These are phyloP conservation scores for Danio aesculapii DNA, from an alignment of 2,797 vertebrate genomes.

Conservation along the genomic window DNA sequence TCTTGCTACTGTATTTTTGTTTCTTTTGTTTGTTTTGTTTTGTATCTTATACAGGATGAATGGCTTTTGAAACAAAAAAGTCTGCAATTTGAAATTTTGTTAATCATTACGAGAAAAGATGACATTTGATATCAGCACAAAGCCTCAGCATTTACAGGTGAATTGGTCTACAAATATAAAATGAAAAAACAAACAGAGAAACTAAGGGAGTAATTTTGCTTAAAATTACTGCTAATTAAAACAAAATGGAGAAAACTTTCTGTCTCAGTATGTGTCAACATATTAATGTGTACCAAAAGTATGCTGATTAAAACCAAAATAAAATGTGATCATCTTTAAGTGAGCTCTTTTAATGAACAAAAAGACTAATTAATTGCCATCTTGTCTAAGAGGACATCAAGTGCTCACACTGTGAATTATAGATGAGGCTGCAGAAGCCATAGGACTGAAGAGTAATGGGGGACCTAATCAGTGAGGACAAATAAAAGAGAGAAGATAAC, in stretches of 20 bases:
- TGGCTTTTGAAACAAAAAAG: too few species aligned
- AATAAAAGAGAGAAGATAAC: constrained; percentile 58
- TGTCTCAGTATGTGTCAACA: constrained; percentile 61
- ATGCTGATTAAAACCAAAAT: constrained; percentile 76
- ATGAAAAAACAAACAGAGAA: too few species aligned
- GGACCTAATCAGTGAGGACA: constrained; percentile 61
- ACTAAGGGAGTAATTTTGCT: too few species aligned
- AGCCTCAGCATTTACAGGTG: constrained; percentile 33
- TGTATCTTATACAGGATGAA: too few species aligned
- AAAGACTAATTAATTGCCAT: constrained; percentile 76
- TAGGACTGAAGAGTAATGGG: constrained; percentile 58
- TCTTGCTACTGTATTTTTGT: too few species aligned
- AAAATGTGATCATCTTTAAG: constrained; percentile 75
- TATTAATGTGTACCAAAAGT: constrained; percentile 63
- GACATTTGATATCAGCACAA: constrained; percentile 11
- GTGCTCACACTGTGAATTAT: constrained; percentile 70
- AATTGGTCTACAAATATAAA: neutral
- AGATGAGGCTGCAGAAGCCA: constrained; percentile 66
- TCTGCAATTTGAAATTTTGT: too few species aligned
- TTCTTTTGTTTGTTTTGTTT: too few species aligned
- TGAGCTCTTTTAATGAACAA: constrained; percentile 74
- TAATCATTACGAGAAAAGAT: too few species aligned
- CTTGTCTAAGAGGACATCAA: constrained; percentile 68
- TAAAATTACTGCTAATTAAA: too few species aligned
- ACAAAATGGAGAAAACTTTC: neutral